These are phyloP conservation scores for Philopedon plagiatum DNA, from an alignment of 2,888 invertebrate species.

Conservation along the genomic window DNA sequence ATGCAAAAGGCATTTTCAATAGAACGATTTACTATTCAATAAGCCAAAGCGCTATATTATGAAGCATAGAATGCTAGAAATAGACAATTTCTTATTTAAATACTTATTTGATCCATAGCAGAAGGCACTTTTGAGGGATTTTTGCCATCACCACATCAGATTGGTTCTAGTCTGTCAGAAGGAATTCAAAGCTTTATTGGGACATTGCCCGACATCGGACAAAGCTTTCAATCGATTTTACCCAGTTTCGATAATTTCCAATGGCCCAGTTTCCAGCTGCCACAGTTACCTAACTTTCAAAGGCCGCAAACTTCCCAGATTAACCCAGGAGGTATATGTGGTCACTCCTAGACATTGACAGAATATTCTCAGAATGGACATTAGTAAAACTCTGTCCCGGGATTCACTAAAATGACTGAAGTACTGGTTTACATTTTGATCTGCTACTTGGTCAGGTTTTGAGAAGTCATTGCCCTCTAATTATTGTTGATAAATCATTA, in stretches of 20 bases:
- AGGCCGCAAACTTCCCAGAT: constrained; percentile 1
- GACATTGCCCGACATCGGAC: constrained; percentile 57
- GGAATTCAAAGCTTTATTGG: constrained; percentile 56
- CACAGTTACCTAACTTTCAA: constrained; percentile 38
- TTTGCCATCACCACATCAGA: constrained; percentile 54
- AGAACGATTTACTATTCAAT: too few species aligned
- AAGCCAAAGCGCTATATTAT: too few species aligned
- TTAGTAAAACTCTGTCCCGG: too few species aligned
- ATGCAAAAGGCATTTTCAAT: too few species aligned
- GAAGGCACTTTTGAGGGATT: constrained; percentile 49
- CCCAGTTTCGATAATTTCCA: constrained; percentile 56
- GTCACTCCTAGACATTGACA: too few species aligned
- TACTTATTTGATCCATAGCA: background rate
- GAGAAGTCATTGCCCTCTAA: too few species aligned
- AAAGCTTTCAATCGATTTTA: constrained; percentile 57
- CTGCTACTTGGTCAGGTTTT: too few species aligned
- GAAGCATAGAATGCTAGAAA: too few species aligned
- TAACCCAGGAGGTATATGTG: constrained; percentile 34
- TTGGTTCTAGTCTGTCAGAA: constrained; percentile 55
- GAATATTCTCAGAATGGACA: too few species aligned
- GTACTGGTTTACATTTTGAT: too few species aligned
- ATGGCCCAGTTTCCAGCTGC: constrained; percentile 54
- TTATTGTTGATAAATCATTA: too few species aligned
- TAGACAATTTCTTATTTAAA: background rate
- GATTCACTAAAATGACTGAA: too few species aligned